A percentile compares a stretch with the other conserved stretches of the same genome.
Evolutionary conservation across 2,113 vertebrate species (phyloP).

Genomic region (Lynx canadensis): DNA sequence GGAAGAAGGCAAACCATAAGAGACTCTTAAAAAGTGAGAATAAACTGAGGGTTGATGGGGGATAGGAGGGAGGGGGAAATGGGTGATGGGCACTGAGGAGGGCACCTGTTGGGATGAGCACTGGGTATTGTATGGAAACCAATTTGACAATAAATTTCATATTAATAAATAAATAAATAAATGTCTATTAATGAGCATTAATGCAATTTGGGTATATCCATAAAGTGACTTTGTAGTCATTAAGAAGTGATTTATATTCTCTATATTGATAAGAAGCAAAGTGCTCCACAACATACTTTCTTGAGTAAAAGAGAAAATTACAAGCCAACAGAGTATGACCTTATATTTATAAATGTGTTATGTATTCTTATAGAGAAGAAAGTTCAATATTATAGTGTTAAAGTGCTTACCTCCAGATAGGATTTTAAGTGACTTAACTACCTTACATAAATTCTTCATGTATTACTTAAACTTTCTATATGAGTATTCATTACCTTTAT

Average conservation of each 20-base stretch:
- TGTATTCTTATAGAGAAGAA: background rate
- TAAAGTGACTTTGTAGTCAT: background rate
- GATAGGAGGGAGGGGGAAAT: too few relatives aligned
- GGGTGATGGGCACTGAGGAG: too few relatives aligned
- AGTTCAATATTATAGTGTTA: background rate
- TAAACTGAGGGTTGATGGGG: too few relatives aligned
- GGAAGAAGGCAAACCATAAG: too few relatives aligned
- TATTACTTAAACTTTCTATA: constrained; percentile 2
- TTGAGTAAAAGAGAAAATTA: background rate
- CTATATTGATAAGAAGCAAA: background rate
- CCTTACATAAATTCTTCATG: background rate
- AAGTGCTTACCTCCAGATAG: background rate
- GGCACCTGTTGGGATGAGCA: too few relatives aligned
- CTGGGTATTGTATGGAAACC: too few relatives aligned
- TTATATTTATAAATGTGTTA: background rate
- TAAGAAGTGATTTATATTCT: background rate
- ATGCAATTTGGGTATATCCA: background rate
- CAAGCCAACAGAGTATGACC: background rate
- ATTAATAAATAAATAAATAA: too few relatives aligned
- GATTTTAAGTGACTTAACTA: background rate
- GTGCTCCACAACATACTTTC: background rate
- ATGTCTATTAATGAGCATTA: background rate
- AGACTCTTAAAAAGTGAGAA: too few relatives aligned
- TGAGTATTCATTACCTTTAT: background rate
- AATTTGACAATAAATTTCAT: too few relatives aligned